Evolutionary conservation across 2,888 invertebrate species (phyloP), one percentile per base, ranked within the genome.

Genomic region (Nymphalis polychloros): DNA sequence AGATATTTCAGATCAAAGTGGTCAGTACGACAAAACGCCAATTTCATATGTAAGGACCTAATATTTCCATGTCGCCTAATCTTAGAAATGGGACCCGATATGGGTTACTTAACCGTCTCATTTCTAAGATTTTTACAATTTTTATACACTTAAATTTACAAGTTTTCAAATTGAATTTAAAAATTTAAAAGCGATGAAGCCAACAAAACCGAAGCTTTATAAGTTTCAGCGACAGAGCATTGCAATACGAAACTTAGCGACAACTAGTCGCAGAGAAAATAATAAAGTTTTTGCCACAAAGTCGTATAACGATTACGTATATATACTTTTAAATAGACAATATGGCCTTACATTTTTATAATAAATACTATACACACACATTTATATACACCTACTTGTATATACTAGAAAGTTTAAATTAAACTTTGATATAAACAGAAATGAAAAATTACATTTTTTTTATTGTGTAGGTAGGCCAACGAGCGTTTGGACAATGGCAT

Each of bases 241-340:
- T 27, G 59, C 59, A n/a, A 35, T 35, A 23, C 53, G 23, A 46
- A 52, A 65, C 35, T 59, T 52, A 60, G 65, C 46, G 59, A 59
- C 64, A 19, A 65, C 59, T 59, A 65, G 64, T 65, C 59, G 64
- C 50, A 23, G 59, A 65, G 64, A 65, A 63, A 59, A 65, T 65
- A 49, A 59, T 50, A 46, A 65, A 65, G 64, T 65, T 65, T 59
- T 53, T 50, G 46, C 52, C 27, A 41, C 55, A 65, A 59, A 48
- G 64, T 27, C 59, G 23, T 41, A 50, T 48, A 60, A 57, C 55
- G 53, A 53, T 53, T 53, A 53, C 23, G 27, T 23, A n/a, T 35
- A 8, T 57, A 35, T 35, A 57, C 35, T 35, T 57, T 8, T 31
- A 0, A 35, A 35, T 2, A 23, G 31, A 17, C 8, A n/a, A 57